Evolutionary conservation across 1,140 invertebrate genomes (phyloP).

Genomic region (Lasaia peninsularis): DNA sequence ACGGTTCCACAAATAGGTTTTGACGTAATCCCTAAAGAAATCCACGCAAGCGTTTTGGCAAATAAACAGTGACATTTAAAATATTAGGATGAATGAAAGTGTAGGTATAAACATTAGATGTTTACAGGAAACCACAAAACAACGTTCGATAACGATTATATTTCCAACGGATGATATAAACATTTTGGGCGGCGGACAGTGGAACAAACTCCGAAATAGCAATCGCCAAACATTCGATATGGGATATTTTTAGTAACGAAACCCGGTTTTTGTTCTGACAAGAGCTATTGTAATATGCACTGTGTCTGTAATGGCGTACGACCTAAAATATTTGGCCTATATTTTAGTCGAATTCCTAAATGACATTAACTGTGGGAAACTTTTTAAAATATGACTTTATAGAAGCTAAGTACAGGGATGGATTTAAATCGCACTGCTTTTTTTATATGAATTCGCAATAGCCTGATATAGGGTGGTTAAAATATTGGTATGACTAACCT

Average conservation of each 20-base stretch:
- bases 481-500: constrained; percentile 52
- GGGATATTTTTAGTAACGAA: constrained; percentile 71
- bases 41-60: constrained; percentile 36
- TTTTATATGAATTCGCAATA: constrained; percentile 41
- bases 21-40: constrained; percentile 33
- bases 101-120: constrained; percentile 14
- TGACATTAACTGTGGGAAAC: background rate
- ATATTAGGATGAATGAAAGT: constrained; percentile 20
- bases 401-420: background rate
- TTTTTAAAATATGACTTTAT: background rate
- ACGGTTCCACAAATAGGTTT: constrained; percentile 21
- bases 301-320: constrained; percentile 43
- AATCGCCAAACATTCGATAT: constrained; percentile 74
- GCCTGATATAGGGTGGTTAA: constrained; percentile 19
- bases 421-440: constrained; percentile 31
- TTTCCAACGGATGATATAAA: background rate
- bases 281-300: constrained; percentile 64
- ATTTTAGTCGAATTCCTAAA: no score
- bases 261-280: constrained; percentile 69
- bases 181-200: constrained; percentile 33
- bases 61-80: constrained; percentile 14
- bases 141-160: no score
- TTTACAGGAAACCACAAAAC: constrained; percentile 1
- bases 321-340: constrained; percentile 41
- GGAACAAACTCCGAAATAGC: constrained; percentile 68